Percentiles rank a stretch among this genome's conserved stretches.
phyloP scores from a whole-genome alignment of 30 jellyfish, hydroid and myxozoan genomes.

The Turritopsis rubra region DNA sequence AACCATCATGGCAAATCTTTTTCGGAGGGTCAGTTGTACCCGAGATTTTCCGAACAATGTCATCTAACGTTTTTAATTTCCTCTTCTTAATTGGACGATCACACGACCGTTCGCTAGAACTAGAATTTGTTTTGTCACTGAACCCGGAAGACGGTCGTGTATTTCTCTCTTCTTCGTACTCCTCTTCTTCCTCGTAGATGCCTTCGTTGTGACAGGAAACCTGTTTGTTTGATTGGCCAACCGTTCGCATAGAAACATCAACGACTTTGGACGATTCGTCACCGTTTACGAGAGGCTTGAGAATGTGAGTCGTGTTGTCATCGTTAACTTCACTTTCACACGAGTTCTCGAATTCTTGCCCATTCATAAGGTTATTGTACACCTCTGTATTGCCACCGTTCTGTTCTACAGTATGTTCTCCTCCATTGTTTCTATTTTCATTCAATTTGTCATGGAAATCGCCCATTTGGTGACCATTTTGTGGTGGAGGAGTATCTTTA shows the following conservation, averaged over 20 bases:
- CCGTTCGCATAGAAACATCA: not conserved
- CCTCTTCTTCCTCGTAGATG: too few relatives aligned
- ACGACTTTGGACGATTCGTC: not conserved
- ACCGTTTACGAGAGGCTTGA: not conserved
- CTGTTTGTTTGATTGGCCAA: not conserved
- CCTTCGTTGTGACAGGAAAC: not conserved
- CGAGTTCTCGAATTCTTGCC: not conserved
- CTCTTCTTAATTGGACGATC: constrained; percentile 20
- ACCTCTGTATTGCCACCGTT: not conserved
- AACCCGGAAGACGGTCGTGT: constrained; percentile 2
- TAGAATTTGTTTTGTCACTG: not conserved
- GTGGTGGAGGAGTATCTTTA: not conserved
- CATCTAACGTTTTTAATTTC: constrained; percentile 30
- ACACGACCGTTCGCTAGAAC: too few relatives aligned
- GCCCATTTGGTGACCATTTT: not conserved
- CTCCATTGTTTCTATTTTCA: not conserved
- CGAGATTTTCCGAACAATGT: constrained; percentile 29
- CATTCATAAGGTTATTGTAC: not conserved
- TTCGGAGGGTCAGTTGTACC: constrained; percentile 9
- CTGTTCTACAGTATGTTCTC: not conserved
- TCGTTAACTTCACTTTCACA: not conserved
- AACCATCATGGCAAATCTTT: not conserved
- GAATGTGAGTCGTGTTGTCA: not conserved
- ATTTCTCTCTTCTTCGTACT: not conserved
- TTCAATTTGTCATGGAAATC: not conserved